Evolutionary conservation across 2,113 vertebrate genomes (phyloP).

Genomic region (Pardalotus punctatus): DNA sequence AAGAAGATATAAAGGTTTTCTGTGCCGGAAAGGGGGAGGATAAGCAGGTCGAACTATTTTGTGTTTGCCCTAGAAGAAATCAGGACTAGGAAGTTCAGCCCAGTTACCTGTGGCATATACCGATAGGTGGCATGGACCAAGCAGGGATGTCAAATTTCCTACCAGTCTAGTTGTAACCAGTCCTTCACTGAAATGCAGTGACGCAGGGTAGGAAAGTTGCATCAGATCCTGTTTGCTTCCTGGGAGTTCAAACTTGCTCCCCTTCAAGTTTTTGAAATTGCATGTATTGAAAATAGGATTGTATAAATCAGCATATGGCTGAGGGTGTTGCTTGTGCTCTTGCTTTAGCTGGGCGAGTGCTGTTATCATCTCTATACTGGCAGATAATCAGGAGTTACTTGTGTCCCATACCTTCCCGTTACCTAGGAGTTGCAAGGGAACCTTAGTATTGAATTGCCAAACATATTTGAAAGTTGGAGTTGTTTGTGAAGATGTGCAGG

Average conservation of each 20-base stretch:
- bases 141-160: background rate
- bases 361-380: rapidly evolving
- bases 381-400: background rate
- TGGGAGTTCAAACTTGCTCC: background rate
- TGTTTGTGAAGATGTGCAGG: background rate
- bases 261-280: background rate
- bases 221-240: background rate
- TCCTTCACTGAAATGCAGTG: background rate
- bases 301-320: background rate
- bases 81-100: background rate
- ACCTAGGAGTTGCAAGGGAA: background rate
- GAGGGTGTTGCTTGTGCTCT: background rate
- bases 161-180: background rate
- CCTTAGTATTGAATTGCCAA: background rate
- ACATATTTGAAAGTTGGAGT: background rate
- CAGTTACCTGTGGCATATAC: background rate
- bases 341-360: background rate
- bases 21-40: background rate
- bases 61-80: background rate
- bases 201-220: background rate
- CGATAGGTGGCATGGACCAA: background rate
- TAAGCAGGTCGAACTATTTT: background rate
- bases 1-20: background rate
- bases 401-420: rapidly evolving
- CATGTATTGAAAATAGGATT: background rate